Evolutionary conservation across 2,113 vertebrate species (phyloP).

Genomic region (Fregetta grallaria): DNA sequence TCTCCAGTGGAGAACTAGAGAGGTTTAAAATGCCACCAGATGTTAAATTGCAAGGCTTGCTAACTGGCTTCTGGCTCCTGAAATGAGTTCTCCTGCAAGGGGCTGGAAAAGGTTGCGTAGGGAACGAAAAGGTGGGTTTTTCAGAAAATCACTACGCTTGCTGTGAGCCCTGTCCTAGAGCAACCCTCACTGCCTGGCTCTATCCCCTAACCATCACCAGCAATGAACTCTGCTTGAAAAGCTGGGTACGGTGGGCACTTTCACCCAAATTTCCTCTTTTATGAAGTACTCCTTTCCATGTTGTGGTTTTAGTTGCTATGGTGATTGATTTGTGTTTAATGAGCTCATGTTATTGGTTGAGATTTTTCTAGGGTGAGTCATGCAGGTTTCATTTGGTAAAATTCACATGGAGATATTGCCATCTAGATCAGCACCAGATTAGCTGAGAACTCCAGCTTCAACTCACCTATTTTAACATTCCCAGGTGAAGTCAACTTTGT

Average conservation of each 20-base stretch:
- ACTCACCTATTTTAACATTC: conserved; percentile 23
- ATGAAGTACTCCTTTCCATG: neutral
- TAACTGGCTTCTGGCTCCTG: neutral
- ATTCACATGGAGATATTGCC: conserved; percentile 35
- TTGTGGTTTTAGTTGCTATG: conserved; percentile 39
- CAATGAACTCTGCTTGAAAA: neutral
- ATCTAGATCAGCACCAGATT: conserved; percentile 51
- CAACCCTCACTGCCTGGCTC: neutral
- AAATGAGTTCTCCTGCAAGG: neutral
- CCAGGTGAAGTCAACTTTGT: conserved; percentile 42
- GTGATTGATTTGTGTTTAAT: conserved; percentile 52
- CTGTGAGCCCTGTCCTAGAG: neutral
- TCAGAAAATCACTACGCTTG: neutral
- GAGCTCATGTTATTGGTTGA: conserved; percentile 61
- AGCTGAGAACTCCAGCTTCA: conserved; percentile 18
- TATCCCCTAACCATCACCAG: neutral
- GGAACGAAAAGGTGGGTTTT: neutral
- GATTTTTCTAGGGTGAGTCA: conserved; percentile 62
- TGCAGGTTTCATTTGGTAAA: conserved; percentile 13
- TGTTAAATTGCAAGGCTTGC: neutral
- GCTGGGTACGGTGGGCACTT: neutral
- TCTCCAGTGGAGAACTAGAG: neutral
- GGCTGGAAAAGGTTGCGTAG: fast-evolving
- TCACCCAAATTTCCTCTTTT: conserved; percentile 9
- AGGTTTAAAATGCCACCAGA: neutral